phyloP scores from a whole-genome alignment of 1,140 invertebrate genomes.

The Capitella teleta region DNA sequence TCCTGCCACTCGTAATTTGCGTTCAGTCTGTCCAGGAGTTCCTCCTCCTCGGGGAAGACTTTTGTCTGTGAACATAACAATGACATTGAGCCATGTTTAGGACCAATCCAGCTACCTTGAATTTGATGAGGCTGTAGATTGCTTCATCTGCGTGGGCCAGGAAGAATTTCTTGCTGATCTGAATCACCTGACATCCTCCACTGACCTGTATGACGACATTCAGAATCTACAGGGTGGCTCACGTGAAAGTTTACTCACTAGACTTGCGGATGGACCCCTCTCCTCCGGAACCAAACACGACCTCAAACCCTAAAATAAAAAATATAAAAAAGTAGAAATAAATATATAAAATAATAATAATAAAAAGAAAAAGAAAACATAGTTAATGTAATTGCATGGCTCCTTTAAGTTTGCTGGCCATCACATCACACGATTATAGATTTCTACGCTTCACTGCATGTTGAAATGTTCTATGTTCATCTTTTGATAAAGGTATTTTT shows the following conservation, averaged over 20 bases:
- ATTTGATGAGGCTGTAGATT: conserved; percentile 25
- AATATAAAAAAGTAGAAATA: too few species aligned
- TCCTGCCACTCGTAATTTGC: conserved; percentile 35
- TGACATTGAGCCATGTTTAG: not conserved
- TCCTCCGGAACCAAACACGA: conserved; percentile 28
- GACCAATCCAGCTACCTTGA: conserved; percentile 18
- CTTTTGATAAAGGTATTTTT: too few species aligned
- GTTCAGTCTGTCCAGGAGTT: conserved; percentile 31
- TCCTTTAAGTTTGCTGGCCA: too few species aligned
- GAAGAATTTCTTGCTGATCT: conserved; percentile 37
- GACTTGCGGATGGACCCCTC: conserved; percentile 28
- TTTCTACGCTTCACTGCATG: too few species aligned
- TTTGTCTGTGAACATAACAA: not conserved
- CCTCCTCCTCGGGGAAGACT: conserved; percentile 27
- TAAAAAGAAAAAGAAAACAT: too few species aligned
- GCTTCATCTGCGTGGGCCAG: conserved; percentile 31
- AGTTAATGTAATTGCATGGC: too few species aligned
- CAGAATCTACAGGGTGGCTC: not conserved
- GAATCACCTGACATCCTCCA: conserved; percentile 33
- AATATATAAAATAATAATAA: too few species aligned
- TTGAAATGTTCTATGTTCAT: too few species aligned
- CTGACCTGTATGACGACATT: conserved; percentile 20
- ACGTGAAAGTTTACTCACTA: conserved; percentile 23
- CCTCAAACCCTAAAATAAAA: conserved; percentile 15
- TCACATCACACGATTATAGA: too few species aligned